Percentiles rank a stretch among this genome's conserved stretches.
Conservation (phyloP, 92 coral and sea anemone genomes). For the Pocillopora grandis region DNA sequence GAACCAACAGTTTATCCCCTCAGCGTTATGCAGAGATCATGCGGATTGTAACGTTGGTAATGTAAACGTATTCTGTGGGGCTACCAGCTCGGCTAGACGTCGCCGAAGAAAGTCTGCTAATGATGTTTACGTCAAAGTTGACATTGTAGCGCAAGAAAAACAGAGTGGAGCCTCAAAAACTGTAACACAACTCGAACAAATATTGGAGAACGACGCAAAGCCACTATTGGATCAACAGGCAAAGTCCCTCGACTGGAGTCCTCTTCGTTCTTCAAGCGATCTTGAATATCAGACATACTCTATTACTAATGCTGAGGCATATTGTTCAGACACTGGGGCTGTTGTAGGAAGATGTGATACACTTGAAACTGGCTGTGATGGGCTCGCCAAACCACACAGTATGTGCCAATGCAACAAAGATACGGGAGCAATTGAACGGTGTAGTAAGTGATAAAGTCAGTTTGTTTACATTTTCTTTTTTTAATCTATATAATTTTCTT, state of each 20-base stretch:
- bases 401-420: slow-evolving; percentile 77
- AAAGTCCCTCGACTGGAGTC: slow-evolving; percentile 56
- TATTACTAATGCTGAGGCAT: slow-evolving; percentile 77
- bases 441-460: slow-evolving; percentile 74
- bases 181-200: slow-evolving; percentile 35
- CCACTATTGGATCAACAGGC: slow-evolving; percentile 63
- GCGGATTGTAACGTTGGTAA: slow-evolving; percentile 73
- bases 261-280: slow-evolving; percentile 57
- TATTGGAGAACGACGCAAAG: slow-evolving; percentile 53
- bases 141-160: slow-evolving; percentile 70
- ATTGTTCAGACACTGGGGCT: slow-evolving; percentile 86
- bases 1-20: slow-evolving; percentile 35
- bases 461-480: not conserved
- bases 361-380: slow-evolving; percentile 74
- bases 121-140: slow-evolving; percentile 74
- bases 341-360: slow-evolving; percentile 82
- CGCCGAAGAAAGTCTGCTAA: slow-evolving; percentile 77
- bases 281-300: slow-evolving; percentile 63
- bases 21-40: slow-evolving; percentile 36
- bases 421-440: slow-evolving; percentile 77
- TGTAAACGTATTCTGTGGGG: slow-evolving; percentile 87
- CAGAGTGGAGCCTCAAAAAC: slow-evolving; percentile 51
- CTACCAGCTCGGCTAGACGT: slow-evolving; percentile 60
- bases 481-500: too few relatives aligned
- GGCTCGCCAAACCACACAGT: slow-evolving; percentile 44